A percentile compares a stretch with the other conserved stretches of the same genome.
Evolutionary conservation across 2,888 invertebrate genomes (phyloP).

Genomic region (Agrypnus murinus): DNA sequence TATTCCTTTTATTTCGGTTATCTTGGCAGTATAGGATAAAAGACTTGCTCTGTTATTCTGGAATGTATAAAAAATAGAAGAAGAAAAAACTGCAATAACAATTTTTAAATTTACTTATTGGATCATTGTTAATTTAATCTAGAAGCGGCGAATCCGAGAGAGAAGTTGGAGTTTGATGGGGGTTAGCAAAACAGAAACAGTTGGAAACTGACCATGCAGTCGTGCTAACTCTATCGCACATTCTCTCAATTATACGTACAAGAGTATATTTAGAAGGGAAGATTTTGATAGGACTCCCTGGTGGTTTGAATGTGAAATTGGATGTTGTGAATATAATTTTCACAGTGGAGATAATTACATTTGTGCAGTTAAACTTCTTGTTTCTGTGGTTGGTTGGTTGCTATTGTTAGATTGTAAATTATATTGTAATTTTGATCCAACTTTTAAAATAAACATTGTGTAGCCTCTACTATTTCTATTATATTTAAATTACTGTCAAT

Average conservation of each 20-base stretch:
- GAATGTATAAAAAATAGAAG: not conserved
- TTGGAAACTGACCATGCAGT: conserved; percentile 45
- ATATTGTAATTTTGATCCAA: conserved; percentile 40
- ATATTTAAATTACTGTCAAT: too few species aligned
- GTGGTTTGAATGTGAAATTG: conserved; percentile 53
- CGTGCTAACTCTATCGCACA: conserved; percentile 39
- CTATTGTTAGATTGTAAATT: conserved; percentile 45
- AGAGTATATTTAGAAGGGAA: conserved; percentile 50
- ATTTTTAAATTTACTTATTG: conserved; percentile 31
- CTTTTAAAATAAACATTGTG: conserved; percentile 39
- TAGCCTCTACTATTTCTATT: too few species aligned
- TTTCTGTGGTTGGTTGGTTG: conserved; percentile 33
- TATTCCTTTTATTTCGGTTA: too few species aligned
- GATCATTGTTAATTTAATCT: conserved; percentile 37
- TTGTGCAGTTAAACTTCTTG: conserved; percentile 50
- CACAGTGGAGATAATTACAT: conserved; percentile 50
- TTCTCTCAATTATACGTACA: conserved; percentile 41
- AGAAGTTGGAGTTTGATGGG: conserved; percentile 42
- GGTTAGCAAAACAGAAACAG: conserved; percentile 45
- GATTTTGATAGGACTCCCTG: conserved; percentile 54
- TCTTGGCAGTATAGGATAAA: too few species aligned
- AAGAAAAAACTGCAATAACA: too few species aligned
- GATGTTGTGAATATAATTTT: conserved; percentile 53
- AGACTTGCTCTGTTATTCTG: too few species aligned
- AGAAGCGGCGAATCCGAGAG: conserved; percentile 28